These are phyloP conservation scores for Adelognathus sp. DNA, from an alignment of 2,888 invertebrate species.

Conservation along the genomic window DNA sequence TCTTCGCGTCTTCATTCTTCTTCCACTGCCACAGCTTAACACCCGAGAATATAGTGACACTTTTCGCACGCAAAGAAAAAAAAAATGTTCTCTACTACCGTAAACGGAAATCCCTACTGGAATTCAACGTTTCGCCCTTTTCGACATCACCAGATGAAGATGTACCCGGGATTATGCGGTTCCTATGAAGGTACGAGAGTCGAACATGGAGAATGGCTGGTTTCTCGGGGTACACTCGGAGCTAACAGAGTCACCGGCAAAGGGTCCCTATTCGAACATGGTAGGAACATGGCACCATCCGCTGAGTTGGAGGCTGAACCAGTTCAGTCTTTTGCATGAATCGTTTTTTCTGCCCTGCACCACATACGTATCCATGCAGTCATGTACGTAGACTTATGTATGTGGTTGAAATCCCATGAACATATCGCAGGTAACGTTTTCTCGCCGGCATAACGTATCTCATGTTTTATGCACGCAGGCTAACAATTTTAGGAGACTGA, in stretches of 20 bases:
- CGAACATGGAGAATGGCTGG: not conserved
- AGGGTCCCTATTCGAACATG: not conserved
- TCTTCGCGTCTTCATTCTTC: constrained; percentile 15
- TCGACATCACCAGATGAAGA: constrained; percentile 3
- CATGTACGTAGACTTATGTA: constrained; percentile 58
- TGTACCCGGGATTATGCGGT: not conserved
- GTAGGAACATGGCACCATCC: not conserved
- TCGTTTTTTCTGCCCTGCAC: not conserved
- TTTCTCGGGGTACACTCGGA: not conserved
- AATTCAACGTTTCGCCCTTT: constrained; percentile 60
- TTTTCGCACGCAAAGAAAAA: constrained; percentile 66
- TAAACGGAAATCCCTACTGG: constrained; percentile 71
- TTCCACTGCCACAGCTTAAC: not conserved
- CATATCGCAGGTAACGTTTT: constrained; percentile 66
- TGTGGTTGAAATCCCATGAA: constrained; percentile 36
- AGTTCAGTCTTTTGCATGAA: constrained; percentile 16
- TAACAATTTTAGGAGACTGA: constrained; percentile 76
- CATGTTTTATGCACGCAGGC: constrained; percentile 78
- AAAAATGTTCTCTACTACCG: constrained; percentile 73
- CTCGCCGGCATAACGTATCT: constrained; percentile 66
- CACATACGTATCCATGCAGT: not conserved
- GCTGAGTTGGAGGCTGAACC: not conserved
- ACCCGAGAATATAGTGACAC: constrained; percentile 64
- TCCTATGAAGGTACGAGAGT: not conserved
- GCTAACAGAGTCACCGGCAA: not conserved